A percentile compares a stretch with the other conserved stretches of the same genome.
phyloP scores from a whole-genome alignment of 2,888 invertebrate genomes.

The Acrobasis suavella region DNA sequence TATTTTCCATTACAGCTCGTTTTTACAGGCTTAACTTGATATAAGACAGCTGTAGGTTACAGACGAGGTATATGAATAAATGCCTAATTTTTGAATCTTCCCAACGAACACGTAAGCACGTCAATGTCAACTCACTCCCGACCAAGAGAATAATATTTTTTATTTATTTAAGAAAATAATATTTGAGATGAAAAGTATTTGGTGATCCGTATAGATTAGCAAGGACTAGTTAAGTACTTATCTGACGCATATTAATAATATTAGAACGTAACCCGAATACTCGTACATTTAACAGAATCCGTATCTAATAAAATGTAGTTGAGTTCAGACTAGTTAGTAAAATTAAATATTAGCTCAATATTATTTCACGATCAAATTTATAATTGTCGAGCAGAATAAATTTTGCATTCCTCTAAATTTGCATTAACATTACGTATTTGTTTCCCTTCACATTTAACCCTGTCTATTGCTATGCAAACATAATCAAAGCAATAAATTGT shows the following conservation, averaged over 20 bases:
- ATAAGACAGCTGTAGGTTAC: too few species aligned
- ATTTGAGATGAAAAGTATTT: too few species aligned
- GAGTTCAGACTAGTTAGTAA: not conserved
- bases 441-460: slow-evolving; percentile 43
- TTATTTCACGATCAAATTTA: slow-evolving; percentile 2
- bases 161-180: too few species aligned
- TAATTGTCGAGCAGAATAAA: slow-evolving; percentile 8
- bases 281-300: not conserved
- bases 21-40: too few species aligned
- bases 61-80: too few species aligned
- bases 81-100: too few species aligned
- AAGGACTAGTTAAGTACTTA: too few species aligned
- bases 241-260: not conserved
- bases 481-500: slow-evolving; percentile 52
- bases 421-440: slow-evolving; percentile 32
- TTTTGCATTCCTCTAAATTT: slow-evolving; percentile 5
- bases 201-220: too few species aligned
- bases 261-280: not conserved
- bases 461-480: slow-evolving; percentile 34
- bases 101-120: too few species aligned
- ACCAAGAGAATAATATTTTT: too few species aligned
- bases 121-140: too few species aligned
- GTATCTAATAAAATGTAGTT: not conserved
- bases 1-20: too few species aligned
- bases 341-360: not conserved